A percentile compares a stretch with the other conserved stretches of the same genome.
These are phyloP conservation scores for Tapirus indicus DNA, from an alignment of 2,797 vertebrate species.

Conservation along the genomic window DNA sequence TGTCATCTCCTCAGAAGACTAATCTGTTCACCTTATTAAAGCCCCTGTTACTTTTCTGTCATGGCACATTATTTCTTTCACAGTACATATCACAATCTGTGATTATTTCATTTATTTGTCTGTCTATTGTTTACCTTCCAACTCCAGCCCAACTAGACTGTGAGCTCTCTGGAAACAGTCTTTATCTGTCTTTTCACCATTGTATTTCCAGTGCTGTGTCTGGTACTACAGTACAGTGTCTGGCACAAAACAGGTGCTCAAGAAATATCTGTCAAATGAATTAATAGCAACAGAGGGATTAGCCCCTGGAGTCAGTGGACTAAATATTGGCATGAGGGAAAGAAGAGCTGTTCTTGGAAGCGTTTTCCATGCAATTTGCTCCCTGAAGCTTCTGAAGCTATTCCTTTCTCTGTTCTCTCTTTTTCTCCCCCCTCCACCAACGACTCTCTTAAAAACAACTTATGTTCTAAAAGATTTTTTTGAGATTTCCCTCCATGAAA, in stretches of 20 bases:
- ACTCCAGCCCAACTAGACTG: background rate
- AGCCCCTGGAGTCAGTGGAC: background rate
- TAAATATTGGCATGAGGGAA: background rate
- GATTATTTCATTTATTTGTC: background rate
- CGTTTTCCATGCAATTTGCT: background rate
- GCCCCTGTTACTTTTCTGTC: background rate
- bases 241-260: background rate
- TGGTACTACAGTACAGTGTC: background rate
- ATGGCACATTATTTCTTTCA: background rate
- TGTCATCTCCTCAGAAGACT: background rate
- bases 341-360: background rate
- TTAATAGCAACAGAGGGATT: background rate
- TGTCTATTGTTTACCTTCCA: background rate
- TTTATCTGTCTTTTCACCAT: background rate
- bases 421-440: background rate
- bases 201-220: background rate
- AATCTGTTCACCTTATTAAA: background rate
- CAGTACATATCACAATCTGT: background rate
- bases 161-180: background rate
- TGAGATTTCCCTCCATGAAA: background rate
- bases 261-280: background rate
- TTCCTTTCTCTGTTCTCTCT: background rate
- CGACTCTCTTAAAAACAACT: background rate
- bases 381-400: background rate
- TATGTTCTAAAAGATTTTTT: background rate